Base-by-base conservation (phyloP, 2,888 invertebrate genomes). In the Tryphoninae sp. region DNA sequence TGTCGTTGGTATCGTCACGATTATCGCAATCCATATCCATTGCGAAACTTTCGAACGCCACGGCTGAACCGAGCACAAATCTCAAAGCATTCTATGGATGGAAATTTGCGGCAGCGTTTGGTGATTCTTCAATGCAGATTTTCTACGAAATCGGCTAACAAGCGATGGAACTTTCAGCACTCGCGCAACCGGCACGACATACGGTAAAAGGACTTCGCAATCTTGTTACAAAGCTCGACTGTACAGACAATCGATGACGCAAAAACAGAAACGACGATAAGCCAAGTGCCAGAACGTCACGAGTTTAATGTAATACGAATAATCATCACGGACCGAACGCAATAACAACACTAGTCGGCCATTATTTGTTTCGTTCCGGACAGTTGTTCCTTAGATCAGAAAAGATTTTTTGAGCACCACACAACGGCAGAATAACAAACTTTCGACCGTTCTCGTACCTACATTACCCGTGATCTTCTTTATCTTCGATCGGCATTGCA, bases 261-360 rank as follows among this genome's bases (percentile, higher is more conserved):
- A 67, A 81, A 53, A 65, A 64, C 51, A 53, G 49, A 74, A 74
- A 65, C 77, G 55, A 77, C 49, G 42, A 59, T 72, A 42, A 68
- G 16, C 49, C 13, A 45, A 72, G 53, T 62, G 61, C 49, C 65
- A 68, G 45, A 73, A 67, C 62, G 81, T 80, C 84, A 80, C 83
- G 78, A 69, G 69, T 51, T 82, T 42, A 75, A 65, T 73, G 76
- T 72, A 81, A 83, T 78, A 61, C 73, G 76, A 79, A 81, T 83
- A 82, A 85, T 80, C 78, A 82, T 85, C 83, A 84, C 67, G 78
- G 77, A 84, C 83, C 87, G 79, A 84, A 84, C 84, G 85, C 84
- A 86, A 89, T 87, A 88, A 88, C 86, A 88, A 87, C 85, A 85
- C 86, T 74, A 80, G 82, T 88, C 87, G 83, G 88, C 89, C 88